Conservation (phyloP, 2,113 vertebrate genomes). For the Suricata suricatta region DNA sequence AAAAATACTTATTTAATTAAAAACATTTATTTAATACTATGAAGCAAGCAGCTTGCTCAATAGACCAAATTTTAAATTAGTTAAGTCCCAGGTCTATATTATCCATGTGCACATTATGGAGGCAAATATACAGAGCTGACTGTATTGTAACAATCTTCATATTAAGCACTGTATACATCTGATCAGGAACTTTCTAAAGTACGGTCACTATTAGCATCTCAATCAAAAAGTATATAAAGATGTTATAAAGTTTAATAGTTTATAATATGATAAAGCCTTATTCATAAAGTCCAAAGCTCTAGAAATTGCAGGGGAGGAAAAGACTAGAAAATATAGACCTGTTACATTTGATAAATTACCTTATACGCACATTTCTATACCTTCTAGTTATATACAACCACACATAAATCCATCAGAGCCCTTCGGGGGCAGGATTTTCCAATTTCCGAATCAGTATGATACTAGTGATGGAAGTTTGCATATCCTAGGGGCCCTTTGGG, state of each 20-base stretch:
- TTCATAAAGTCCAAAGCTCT: neutral
- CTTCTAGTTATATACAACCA: neutral
- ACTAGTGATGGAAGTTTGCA: neutral
- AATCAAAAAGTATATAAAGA: neutral
- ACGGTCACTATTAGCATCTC: neutral
- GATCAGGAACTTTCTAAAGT: neutral
- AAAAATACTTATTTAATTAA: neutral
- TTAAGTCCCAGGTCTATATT: neutral
- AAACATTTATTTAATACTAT: conserved; percentile 21
- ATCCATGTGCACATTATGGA: neutral
- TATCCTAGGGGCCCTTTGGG: neutral
- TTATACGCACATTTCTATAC: conserved; percentile 32
- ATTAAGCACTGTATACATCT: neutral
- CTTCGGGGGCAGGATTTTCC: neutral
- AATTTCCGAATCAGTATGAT: neutral
- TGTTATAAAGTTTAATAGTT: neutral
- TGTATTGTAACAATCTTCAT: neutral
- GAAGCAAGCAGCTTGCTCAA: neutral
- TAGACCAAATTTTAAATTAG: conserved; percentile 5
- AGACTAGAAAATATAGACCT: neutral
- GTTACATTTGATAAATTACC: conserved; percentile 31
- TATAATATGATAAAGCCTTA: neutral
- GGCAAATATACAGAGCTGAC: neutral
- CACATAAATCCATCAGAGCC: neutral
- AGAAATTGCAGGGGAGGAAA: neutral